Evolutionary conservation across 2,797 vertebrate species (phyloP), one percentile per base, ranked within the genome.

Genomic region (Coregonus sp.): DNA sequence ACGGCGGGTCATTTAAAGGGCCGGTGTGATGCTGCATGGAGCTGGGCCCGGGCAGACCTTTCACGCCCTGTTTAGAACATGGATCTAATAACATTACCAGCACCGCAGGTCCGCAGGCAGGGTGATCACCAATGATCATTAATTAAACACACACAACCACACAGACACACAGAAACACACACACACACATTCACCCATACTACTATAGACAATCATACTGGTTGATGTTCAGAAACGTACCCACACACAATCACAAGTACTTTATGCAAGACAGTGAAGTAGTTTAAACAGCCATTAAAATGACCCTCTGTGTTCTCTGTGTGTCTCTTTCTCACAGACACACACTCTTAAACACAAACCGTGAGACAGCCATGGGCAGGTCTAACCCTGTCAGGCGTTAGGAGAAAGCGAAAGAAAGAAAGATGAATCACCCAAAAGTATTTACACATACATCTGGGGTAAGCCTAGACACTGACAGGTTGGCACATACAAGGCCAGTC

Each of bases 401-500:
- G 40, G 52, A 51, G 59, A 72, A 74, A 63, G 63, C 4, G 25
- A 29, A 40, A 29, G 71, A 65, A 16, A 31, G 56, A 51, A 51
- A 80, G 85, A 54, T 15, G 74, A 92, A 90, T 92, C 92, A 91
- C 86, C 83, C 82, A 88, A 91, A 91, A 90, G 91, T 92, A 93
- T 91, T 92, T 93, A 92, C 89, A 92, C 90, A 93, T 90, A 89
- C 88, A 92, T 86, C 78, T 66, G 33, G 68, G 54, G 65, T 63
- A 86, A 86, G 89, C 85, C 85, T 85, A 91, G 83, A 79, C 84
- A 80, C 84, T 66, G 88, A 86, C 86, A 86, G 87, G 81, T 85
- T 90, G 91, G 89, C 85, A 88, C 87, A 91, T 80, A 47, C 78
- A 50, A 83, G 84, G 89, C 82, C 87, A 88, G 88, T 88, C 82